Percentiles rank a stretch among this genome's conserved stretches.
Evolutionary conservation across 1,140 invertebrate genomes (phyloP).

Genomic region (Euura saliciscinereae): DNA sequence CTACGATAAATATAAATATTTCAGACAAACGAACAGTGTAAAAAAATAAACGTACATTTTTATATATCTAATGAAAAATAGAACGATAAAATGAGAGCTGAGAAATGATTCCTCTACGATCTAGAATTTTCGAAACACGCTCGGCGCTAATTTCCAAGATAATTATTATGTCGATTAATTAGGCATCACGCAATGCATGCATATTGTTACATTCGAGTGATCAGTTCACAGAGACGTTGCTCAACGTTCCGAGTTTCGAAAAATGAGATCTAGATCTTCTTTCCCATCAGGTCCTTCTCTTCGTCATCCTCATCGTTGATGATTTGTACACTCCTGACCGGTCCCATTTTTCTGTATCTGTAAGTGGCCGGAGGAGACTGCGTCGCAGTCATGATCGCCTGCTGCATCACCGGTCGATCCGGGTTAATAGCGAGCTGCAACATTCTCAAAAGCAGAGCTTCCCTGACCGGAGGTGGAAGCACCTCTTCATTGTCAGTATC

Average conservation of each 20-base stretch:
- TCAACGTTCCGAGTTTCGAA: too few relatives aligned
- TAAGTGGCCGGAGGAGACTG: slow-evolving; percentile 32
- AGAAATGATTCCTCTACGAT: not conserved
- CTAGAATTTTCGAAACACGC: not conserved
- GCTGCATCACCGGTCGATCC: slow-evolving; percentile 58
- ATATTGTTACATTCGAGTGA: not conserved
- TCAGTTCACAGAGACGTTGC: not conserved
- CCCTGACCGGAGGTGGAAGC: slow-evolving; percentile 69
- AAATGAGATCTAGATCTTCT: slow-evolving; percentile 42
- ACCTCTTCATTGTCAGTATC: slow-evolving; percentile 60
- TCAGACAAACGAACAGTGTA: too few relatives aligned
- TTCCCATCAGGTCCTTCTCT: slow-evolving; percentile 44
- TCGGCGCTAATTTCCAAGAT: not conserved
- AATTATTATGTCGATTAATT: not conserved
- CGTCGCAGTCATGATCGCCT: slow-evolving; percentile 34
- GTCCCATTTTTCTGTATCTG: slow-evolving; percentile 49
- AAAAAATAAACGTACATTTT: too few relatives aligned
- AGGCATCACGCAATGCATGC: not conserved
- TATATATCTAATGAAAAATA: too few relatives aligned
- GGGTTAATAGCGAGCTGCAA: slow-evolving; percentile 71
- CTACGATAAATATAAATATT: too few relatives aligned
- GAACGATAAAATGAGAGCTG: not conserved
- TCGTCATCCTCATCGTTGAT: slow-evolving; percentile 46
- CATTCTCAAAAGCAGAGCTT: slow-evolving; percentile 72
- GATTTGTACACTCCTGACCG: slow-evolving; percentile 53